Evolutionary conservation across 2,113 vertebrate genomes (phyloP), one percentile per base, ranked within the genome.

Genomic region (Aptenodytes patagonicus): DNA sequence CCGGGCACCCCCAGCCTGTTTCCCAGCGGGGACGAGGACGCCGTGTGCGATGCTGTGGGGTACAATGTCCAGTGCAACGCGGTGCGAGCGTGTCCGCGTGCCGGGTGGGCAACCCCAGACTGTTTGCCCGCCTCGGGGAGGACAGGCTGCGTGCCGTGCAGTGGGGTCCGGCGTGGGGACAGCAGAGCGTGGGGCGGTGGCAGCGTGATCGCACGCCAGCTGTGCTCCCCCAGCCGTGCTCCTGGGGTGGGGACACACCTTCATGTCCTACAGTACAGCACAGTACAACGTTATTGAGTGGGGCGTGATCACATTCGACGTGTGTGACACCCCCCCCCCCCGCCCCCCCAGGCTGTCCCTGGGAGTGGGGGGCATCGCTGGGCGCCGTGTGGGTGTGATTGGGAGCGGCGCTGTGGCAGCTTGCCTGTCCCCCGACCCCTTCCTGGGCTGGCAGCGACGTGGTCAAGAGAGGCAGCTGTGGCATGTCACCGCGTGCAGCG

Each of bases 401-500:
- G 44, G 47, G 42, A 49, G 34, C 3, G 3, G n/a, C 2, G 2
- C 36, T 28, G 60, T 29, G 38, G 16, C 66, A 38, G 16, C 28
- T 66, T 26, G 29, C 38, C 51, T 44, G 17, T 36, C 6, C 36
- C 36, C 21, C 13, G 46, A 29, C 12, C 40, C 34, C 11, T 21
- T 34, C 16, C 34, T 22, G 32, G 46, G 14, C 80, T 54, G 38
- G 54, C 36, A 69, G 72, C 0, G 3, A 10, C 0, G 7, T 8
- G 28, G 25, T 10, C 22, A 20, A 5, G 64, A 47, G 31, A 31
- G 57, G n/a, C 8, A 8, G 9, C 26, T 21, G 17, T 46, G 69
- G 21, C 64, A 10, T 31, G 58, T 68, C 52, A 12, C 26, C 0
- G 0, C 29, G 3, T 1, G 29, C 25, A 13, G 46, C 0, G 1